A percentile compares a stretch with the other conserved stretches of the same genome.
phyloP scores from a whole-genome alignment of 2,888 invertebrate species.

The Drosophila mulleri region DNA sequence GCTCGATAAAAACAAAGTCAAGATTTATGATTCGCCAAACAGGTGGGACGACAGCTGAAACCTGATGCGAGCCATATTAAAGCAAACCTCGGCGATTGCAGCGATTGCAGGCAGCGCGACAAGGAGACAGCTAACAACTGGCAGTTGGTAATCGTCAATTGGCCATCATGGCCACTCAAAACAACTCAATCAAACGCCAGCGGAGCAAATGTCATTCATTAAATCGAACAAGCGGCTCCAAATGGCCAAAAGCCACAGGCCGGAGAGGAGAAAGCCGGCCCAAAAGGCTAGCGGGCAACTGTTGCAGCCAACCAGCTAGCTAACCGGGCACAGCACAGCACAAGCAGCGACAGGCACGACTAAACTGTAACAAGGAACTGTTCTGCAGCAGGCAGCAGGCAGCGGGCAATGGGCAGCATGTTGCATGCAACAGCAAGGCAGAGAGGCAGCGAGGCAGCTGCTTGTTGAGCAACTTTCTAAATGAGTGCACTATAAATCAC shows the following conservation, averaged over 20 bases:
- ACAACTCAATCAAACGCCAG: slow-evolving; percentile 75
- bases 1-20: slow-evolving; percentile 33
- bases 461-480: slow-evolving; percentile 79
- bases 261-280: slow-evolving; percentile 21
- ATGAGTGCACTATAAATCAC: slow-evolving; percentile 82
- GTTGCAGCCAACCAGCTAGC: slow-evolving; percentile 27
- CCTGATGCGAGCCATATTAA: slow-evolving; percentile 36
- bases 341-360: slow-evolving; percentile 61
- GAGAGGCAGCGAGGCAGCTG: slow-evolving; percentile 54
- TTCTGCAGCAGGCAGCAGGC: slow-evolving; percentile 45
- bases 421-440: slow-evolving; percentile 55
- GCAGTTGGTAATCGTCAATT: slow-evolving; percentile 60
- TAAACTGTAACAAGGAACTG: slow-evolving; percentile 79
- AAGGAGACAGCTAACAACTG: slow-evolving; percentile 44
- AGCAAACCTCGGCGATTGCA: slow-evolving; percentile 28
- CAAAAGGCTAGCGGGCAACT: slow-evolving; percentile 48
- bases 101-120: slow-evolving; percentile 1
- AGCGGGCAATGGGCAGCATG: slow-evolving; percentile 43
- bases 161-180: slow-evolving; percentile 71
- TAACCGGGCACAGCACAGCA: too few relatives aligned
- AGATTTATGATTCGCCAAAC: slow-evolving; percentile 54
- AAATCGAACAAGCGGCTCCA: slow-evolving; percentile 64
- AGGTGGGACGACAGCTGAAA: slow-evolving; percentile 19
- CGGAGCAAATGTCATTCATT: slow-evolving; percentile 74
- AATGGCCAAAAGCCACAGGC: slow-evolving; percentile 55